Conservation (phyloP, 2,888 invertebrate genomes). For the Pyrgus malvae region DNA sequence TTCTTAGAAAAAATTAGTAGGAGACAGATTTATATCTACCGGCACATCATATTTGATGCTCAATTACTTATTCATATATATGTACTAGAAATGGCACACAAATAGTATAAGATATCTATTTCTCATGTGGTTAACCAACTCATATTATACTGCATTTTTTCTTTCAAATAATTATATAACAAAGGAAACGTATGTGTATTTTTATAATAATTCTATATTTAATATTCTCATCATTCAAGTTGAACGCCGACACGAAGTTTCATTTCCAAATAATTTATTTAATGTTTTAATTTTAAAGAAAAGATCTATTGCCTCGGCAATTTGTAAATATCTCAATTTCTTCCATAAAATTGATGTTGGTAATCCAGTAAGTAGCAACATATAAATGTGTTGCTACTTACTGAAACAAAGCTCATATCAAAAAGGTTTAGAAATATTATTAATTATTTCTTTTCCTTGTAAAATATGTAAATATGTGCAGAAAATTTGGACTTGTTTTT, state of each 20-base stretch:
- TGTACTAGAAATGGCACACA: not conserved
- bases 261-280: slow-evolving; percentile 4
- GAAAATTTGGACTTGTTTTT: slow-evolving; percentile 55
- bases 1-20: no score
- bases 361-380: not conserved
- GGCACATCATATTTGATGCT: not conserved
- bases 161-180: not conserved
- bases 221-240: slow-evolving; percentile 9
- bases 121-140: no score
- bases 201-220: no score
- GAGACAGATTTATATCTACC: not conserved
- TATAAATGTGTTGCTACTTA: slow-evolving; percentile 30
- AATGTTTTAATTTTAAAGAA: slow-evolving; percentile 9
- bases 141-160: slow-evolving; percentile 9
- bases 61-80: not conserved
- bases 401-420: slow-evolving; percentile 74
- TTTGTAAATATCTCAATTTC: slow-evolving; percentile 19
- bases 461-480: slow-evolving; percentile 78
- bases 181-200: not conserved
- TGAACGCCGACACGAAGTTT: slow-evolving; percentile 16
- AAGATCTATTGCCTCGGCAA: slow-evolving; percentile 9
- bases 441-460: slow-evolving; percentile 74
- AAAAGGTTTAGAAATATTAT: slow-evolving; percentile 69
- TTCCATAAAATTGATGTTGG: slow-evolving; percentile 12
- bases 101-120: not conserved